Base-by-base conservation (phyloP, 2,797 vertebrate genomes). In the Galago senegalensis region DNA sequence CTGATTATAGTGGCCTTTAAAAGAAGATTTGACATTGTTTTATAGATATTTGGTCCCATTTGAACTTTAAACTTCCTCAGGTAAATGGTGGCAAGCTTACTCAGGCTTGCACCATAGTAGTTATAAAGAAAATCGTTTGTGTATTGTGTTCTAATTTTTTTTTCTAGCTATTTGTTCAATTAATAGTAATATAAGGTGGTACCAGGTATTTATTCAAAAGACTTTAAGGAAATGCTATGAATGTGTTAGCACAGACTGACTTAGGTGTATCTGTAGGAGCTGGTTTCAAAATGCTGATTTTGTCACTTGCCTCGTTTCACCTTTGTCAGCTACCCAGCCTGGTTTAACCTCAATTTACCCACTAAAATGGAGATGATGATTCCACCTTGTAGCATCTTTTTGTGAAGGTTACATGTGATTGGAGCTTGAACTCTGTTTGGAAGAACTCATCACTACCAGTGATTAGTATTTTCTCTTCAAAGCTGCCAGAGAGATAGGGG, bases 41-140 rank as follows among this genome's bases (percentile, higher is more conserved):
- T 31, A 49, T 60, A 12, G 37, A 29, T 43, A 58, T 70, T 69
- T 53, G 58, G 31, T 81, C 31, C 10, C 46, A 80, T 89, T 96
- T 96, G 86, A 84, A 89, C 60, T 80, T 88, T 67, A 87, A 90
- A 93, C 16, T 89, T 17, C 81, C 29, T 85, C 4, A 23, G 60
- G 25, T 58, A 37, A 91, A 87, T 0, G 13, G 20, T 72, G 5
- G 40, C 7, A 43, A 43, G 6, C 40, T 43, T 43, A 43, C 40
- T 43, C 40, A 43, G 40, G 70, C 34, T 93, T 75, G 20, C 21
- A 79, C 87, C 2, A 4, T 37, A 82, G 79, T 21, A 85, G 5
- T 49, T 31, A n/a, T 7, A 34, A 4, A 89, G 49, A 81, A 87
- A 88, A 84, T 90, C 83, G 8, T 29, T 16, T 75, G 53, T 43